Conservation (phyloP, 2,888 invertebrate species). For the Spisula subtruncata region DNA sequence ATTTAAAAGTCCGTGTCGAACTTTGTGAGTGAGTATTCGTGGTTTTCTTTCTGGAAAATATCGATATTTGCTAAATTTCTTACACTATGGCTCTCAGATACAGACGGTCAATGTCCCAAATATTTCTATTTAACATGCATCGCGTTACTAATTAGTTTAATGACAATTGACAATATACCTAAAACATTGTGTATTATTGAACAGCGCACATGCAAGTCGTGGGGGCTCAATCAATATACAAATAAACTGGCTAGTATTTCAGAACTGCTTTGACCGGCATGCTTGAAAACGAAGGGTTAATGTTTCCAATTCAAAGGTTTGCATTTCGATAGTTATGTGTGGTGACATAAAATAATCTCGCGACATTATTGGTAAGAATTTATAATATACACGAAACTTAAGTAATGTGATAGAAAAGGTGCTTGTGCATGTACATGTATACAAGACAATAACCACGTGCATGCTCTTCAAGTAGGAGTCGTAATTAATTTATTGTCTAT, state of each 20-base stretch:
- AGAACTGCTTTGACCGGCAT: too few relatives aligned
- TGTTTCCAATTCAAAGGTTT: too few relatives aligned
- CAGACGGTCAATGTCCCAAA: neutral
- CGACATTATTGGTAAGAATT: neutral
- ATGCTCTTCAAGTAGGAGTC: neutral
- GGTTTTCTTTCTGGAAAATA: too few relatives aligned
- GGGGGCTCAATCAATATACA: neutral
- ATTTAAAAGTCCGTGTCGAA: too few relatives aligned
- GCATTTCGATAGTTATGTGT: too few relatives aligned
- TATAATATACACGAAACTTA: too few relatives aligned
- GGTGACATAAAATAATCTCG: neutral
- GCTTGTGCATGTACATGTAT: neutral
- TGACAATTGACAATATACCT: neutral
- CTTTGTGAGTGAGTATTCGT: too few relatives aligned
- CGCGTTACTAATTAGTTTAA: neutral
- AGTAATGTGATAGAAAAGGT: neutral
- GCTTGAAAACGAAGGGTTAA: too few relatives aligned
- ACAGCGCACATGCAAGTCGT: neutral
- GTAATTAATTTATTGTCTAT: slow-evolving; percentile 9
- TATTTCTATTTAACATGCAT: neutral
- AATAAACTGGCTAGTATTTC: neutral
- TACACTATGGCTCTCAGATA: neutral
- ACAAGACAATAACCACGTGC: slow-evolving; percentile 20
- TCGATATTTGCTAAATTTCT: neutral
- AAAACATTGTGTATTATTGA: neutral